Evolutionary conservation across 2,113 vertebrate genomes (phyloP).

Genomic region (Lycaon pictus): DNA sequence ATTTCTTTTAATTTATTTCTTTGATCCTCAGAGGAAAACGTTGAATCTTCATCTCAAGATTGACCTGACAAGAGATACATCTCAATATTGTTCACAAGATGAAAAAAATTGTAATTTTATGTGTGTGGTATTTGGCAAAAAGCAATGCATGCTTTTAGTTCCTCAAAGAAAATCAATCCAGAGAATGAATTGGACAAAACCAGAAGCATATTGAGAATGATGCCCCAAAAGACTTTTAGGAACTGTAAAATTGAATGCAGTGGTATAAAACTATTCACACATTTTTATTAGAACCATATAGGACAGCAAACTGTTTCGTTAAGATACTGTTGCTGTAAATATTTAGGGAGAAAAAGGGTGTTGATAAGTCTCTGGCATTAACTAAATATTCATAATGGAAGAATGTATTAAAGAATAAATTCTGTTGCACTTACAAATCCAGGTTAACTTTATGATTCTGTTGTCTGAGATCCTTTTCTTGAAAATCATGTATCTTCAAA

Average conservation of each 20-base stretch:
- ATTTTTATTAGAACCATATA: constrained; percentile 53
- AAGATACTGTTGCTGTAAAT: constrained; percentile 53
- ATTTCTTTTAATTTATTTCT: constrained; percentile 17
- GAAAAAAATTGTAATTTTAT: neutral
- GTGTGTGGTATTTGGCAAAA: constrained; percentile 49
- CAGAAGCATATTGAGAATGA: constrained; percentile 54
- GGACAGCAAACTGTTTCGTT: constrained; percentile 31
- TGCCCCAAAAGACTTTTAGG: constrained; percentile 61
- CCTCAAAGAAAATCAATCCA: constrained; percentile 59
- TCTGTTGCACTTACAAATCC: constrained; percentile 6
- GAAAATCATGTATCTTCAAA: constrained; percentile 16
- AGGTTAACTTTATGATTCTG: neutral
- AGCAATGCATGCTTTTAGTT: constrained; percentile 39
- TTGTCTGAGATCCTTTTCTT: constrained; percentile 16
- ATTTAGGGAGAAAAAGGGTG: constrained; percentile 48
- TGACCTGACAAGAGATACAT: neutral
- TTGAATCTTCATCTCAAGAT: constrained; percentile 30
- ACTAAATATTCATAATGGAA: constrained; percentile 42
- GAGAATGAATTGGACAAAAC: constrained; percentile 61
- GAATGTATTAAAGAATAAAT: constrained; percentile 37
- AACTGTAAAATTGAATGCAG: constrained; percentile 60
- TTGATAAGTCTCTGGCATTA: constrained; percentile 16
- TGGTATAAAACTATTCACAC: constrained; percentile 60
- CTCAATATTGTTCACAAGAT: constrained; percentile 47
- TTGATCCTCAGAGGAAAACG: constrained; percentile 23